Base-by-base conservation (phyloP, 2,888 invertebrate species). In the Drosophila koepferae region DNA sequence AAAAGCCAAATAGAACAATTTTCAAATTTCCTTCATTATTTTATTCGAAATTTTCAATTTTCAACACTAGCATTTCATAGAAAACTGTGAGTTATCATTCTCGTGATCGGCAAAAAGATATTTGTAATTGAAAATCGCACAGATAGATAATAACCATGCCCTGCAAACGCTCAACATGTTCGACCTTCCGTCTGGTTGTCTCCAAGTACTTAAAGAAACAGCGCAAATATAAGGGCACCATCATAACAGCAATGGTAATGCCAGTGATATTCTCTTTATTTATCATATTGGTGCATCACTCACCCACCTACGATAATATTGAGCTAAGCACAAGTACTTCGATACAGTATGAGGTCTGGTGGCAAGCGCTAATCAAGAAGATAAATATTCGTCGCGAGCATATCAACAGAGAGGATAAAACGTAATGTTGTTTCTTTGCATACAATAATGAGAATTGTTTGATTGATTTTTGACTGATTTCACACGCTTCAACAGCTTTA, bases 401-500 rank as follows among this genome's bases (percentile, higher is more conserved):
- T 1, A 71, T 80, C 60, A 5, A 31, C 28, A 43, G 14, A 1
- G 72, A 65, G 59, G 23, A 40, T 3, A 16, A 38, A 12, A 38
- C 16, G 72, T 79, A 67, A 75, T 8, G 67, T 34, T 18, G 14
- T 8, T n/a, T n/a, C n/a, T n/a, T n/a, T n/a, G 20, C 14, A 23
- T 28, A 3, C 4, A 44, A 23, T 49, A 18, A 51, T 12, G n/a
- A 18, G 14, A 28, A 38, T 16, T 53, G 36, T 16, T 20, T 53
- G 20, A 20, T 31, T 36, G 34, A 18, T 20, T 20, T 20, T 12
- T 54, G 23, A n/a, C 9, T 38, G 6, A 38, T 23, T 38, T 14
- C 7, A 16, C 7, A 16, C 9, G 12, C n/a, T 6, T 28, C 43
- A 53, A 6, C 14, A 85, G 82, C 14, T 86, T 85, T 12, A 2